phyloP scores from a whole-genome alignment of 2,888 invertebrate genomes.

The Drosophila mulleri region DNA sequence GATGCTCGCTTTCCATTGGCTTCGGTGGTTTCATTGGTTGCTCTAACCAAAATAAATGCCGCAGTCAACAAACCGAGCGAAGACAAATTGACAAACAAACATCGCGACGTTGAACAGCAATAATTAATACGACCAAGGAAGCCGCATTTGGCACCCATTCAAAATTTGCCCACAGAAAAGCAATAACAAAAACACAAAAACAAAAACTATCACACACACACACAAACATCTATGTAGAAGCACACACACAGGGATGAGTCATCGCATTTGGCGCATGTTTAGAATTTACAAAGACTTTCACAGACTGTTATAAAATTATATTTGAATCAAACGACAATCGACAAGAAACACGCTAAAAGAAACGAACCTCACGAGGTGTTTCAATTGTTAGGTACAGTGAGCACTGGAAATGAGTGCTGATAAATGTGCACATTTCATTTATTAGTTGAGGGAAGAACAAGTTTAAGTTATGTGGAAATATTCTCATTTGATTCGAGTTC shows the following conservation, averaged over 20 bases:
- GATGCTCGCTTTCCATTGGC: slow-evolving; percentile 4
- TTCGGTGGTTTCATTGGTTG: slow-evolving; percentile 13
- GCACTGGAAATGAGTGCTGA: background rate
- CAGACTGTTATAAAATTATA: slow-evolving; percentile 62
- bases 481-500: too few species aligned
- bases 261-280: slow-evolving; percentile 76
- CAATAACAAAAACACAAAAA: background rate
- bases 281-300: slow-evolving; percentile 64
- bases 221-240: slow-evolving; percentile 18
- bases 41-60: slow-evolving; percentile 55
- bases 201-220: slow-evolving; percentile 51
- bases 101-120: slow-evolving; percentile 78
- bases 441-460: background rate
- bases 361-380: slow-evolving; percentile 41
- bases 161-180: slow-evolving; percentile 62
- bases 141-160: slow-evolving; percentile 81
- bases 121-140: slow-evolving; percentile 81
- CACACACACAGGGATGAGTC: slow-evolving; percentile 55
- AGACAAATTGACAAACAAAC: slow-evolving; percentile 81
- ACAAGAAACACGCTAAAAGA: slow-evolving; percentile 10
- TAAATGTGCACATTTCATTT: background rate
- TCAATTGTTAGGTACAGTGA: slow-evolving; percentile 39
- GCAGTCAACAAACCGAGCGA: slow-evolving; percentile 76
- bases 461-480: background rate
- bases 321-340: slow-evolving; percentile 52